Conservation (phyloP, 2,888 invertebrate species). For the Agrochola lota region DNA sequence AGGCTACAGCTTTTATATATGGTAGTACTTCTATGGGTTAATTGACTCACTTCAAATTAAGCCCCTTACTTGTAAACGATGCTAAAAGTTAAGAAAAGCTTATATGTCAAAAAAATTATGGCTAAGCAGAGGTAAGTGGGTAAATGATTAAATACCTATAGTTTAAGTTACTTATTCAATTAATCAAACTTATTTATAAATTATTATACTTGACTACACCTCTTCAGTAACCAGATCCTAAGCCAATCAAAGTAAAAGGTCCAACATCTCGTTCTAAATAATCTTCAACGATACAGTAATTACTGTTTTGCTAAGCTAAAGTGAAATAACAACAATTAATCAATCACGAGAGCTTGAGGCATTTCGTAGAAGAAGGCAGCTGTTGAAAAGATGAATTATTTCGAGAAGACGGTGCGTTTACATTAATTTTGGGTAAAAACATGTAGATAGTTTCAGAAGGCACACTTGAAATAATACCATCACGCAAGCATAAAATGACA, state of each 20-base stretch:
- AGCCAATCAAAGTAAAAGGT: constrained; percentile 13
- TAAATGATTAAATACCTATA: not conserved
- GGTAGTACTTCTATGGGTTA: not conserved
- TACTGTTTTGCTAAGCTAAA: constrained; percentile 40
- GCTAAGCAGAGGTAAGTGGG: not conserved
- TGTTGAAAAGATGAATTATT: constrained; percentile 62
- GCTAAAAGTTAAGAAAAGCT: not conserved
- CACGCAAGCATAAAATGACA: not conserved
- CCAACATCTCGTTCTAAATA: constrained; percentile 3
- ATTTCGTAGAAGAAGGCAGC: constrained; percentile 46
- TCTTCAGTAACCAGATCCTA: not conserved
- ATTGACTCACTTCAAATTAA: not conserved
- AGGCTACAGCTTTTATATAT: not conserved
- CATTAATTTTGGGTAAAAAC: constrained; percentile 53
- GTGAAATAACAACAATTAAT: constrained; percentile 59
- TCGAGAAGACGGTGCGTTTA: constrained; percentile 45
- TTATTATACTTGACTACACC: not conserved
- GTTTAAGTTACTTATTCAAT: not conserved
- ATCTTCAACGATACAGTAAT: constrained; percentile 45
- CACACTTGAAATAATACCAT: not conserved
- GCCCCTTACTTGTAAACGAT: not conserved
- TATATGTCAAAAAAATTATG: not conserved
- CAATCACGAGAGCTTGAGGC: constrained; percentile 49
- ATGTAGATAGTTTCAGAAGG: not conserved
- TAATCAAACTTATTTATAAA: not conserved